Evolutionary conservation across 2,888 invertebrate genomes (phyloP).

Genomic region (Ophioninae sp.): DNA sequence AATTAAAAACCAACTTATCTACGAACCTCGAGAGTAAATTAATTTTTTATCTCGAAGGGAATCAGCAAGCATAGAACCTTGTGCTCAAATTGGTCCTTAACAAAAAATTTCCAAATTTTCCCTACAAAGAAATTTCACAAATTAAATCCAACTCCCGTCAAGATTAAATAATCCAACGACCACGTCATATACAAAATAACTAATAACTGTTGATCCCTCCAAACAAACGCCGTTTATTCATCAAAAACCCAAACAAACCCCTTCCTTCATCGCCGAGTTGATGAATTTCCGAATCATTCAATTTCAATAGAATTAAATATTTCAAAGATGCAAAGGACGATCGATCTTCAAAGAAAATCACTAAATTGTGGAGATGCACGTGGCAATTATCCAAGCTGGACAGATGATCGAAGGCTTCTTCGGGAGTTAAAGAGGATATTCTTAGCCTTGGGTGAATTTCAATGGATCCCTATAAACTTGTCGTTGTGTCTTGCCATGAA

Average conservation of each 20-base stretch:
- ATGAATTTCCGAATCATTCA: not conserved
- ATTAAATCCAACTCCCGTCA: not conserved
- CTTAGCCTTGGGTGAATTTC: slow-evolving; percentile 56
- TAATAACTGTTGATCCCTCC: not conserved
- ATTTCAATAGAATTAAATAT: not conserved
- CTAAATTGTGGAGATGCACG: slow-evolving; percentile 29
- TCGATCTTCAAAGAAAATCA: not conserved
- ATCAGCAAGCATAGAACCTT: too few relatives aligned
- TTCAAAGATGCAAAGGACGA: not conserved
- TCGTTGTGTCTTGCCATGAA: slow-evolving; percentile 32
- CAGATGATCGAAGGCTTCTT: slow-evolving; percentile 54
- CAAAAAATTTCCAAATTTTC: too few relatives aligned
- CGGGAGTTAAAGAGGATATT: slow-evolving; percentile 58
- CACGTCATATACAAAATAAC: not conserved
- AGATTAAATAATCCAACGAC: not conserved
- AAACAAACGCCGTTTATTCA: too few relatives aligned
- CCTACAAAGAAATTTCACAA: not conserved
- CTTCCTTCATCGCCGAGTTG: not conserved
- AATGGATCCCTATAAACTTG: slow-evolving; percentile 45
- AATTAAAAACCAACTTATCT: too few relatives aligned
- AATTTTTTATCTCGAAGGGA: too few relatives aligned
- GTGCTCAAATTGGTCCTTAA: too few relatives aligned
- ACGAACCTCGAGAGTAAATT: too few relatives aligned
- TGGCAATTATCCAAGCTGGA: slow-evolving; percentile 32
- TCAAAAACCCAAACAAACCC: not conserved